These are phyloP conservation scores for Austrolebias charrua DNA, from an alignment of 2,797 vertebrate genomes.

Conservation along the genomic window DNA sequence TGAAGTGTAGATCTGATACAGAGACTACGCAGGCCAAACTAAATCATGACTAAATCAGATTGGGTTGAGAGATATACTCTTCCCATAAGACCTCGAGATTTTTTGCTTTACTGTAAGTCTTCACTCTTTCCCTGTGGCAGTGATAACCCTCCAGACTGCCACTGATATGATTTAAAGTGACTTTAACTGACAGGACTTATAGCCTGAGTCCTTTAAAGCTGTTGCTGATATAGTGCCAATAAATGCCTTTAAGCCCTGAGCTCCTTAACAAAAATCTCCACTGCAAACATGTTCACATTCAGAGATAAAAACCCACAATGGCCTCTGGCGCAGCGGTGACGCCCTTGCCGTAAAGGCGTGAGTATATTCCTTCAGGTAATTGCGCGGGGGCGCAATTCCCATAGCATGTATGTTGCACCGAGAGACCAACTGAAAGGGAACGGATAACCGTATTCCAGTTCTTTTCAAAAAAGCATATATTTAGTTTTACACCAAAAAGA, in stretches of 20 bases:
- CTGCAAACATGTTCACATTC: conserved; percentile 5
- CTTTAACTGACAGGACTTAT: conserved; percentile 21
- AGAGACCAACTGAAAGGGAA: no score
- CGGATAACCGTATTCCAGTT: no score
- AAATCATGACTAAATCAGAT: conserved; percentile 4
- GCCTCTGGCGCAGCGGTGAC: no score
- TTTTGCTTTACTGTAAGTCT: background rate
- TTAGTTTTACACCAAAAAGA: no score
- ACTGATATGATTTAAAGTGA: conserved; percentile 25
- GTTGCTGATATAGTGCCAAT: conserved; percentile 13
- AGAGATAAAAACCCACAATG: conserved; percentile 4
- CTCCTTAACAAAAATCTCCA: background rate
- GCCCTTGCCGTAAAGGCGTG: no score
- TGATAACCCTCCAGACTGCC: conserved; percentile 15
- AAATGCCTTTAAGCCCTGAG: conserved; percentile 26
- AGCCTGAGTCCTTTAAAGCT: conserved; percentile 18
- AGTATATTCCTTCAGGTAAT: no score
- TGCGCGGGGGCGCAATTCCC: no score
- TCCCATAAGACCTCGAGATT: background rate
- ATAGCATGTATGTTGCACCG: no score
- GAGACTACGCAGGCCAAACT: no score
- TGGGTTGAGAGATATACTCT: conserved; percentile 10
- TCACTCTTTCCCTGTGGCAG: conserved; percentile 4
- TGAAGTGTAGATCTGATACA: background rate
- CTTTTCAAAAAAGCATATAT: no score